Evolutionary conservation across 1,140 invertebrate genomes (phyloP), one percentile per base, ranked within the genome.

Genomic region (Aporrectodea caliginosa): DNA sequence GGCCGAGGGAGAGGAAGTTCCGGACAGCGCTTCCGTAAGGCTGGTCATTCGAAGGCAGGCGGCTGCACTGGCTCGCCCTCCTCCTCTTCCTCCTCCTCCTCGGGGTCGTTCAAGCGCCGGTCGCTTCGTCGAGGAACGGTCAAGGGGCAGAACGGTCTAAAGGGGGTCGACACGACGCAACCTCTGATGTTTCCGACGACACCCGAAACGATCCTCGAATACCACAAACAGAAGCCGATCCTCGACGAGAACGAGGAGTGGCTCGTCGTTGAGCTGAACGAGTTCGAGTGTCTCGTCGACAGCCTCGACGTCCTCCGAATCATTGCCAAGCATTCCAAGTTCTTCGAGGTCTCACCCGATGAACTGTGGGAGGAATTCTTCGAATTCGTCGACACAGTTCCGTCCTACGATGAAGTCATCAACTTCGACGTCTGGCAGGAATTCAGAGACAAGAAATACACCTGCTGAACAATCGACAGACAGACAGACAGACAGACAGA

Each of bases 321-420:
- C 68, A 80, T 80, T 30, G 79, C 79, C 27, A 77, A 72, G 22
- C 79, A 80, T 70, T 80, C 79, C 30, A 80, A 80, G 75, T 80
- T 80, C 79, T 80, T 78, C 35, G 79, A 80, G 74, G 75, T 80
- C 31, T 69, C 69, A 30, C 79, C 79, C 12, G 68, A 69, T 12
- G 79, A 80, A 34, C 69, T 80, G 16, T 77, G 75, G 75, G 80
- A 82, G 34, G 73, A 82, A 71, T 82, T 84, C 73, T 71, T 84
- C 22, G 69, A 79, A 32, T 84, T 82, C 71, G 75, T 82, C 32
- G 74, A 83, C 22, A 33, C 79, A 22, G 77, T 75, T 27, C 82
- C 80, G 1, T 43, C 70, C 1, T 79, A 78, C 33, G 75, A 82
- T 69, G 78, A 82, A 33, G 80, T 77, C 22, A 76, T 81, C 76